Evolutionary conservation across 1,140 invertebrate species (phyloP), one percentile per base, ranked within the genome.

Genomic region (Drosophila teissieri): DNA sequence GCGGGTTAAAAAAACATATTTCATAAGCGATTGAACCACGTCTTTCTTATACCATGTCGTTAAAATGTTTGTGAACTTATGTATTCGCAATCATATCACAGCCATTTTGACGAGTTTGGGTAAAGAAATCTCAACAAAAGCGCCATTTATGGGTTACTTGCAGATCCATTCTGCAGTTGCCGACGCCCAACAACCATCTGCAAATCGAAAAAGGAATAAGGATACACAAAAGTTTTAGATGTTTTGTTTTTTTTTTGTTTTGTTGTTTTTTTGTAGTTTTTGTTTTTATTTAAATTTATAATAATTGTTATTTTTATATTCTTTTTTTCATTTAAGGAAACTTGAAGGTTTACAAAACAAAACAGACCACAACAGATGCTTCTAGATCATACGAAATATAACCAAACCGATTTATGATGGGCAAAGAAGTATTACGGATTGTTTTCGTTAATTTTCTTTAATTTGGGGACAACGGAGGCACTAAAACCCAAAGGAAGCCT

Each of bases 61-160:
- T 78, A 91, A 91, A 91, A 91, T 86, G 83, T 46, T 85, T 90
- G 90, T 91, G 90, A 80, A 78, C 73, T 85, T 91, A 89, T 90
- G 69, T 77, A 54, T 58, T 67, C 63, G 62, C 61, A 75, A 73
- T 90, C 91, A 92, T 92, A 92, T 92, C 91, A 92, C 91, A 92
- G 91, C 91, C 91, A 92, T 92, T 92, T 92, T 92, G 91, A 92
- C 91, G 91, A 92, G 91, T 92, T 92, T 92, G 90, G 88, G 86
- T 78, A 88, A 80, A 91, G 90, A 90, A 91, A 90, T 86, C 58
- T 84, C 84, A 90, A 84, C 84, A 72, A 62, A 34, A 2, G 53
- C 53, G 60, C 58, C 58, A 61, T 22, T 42, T 62, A 19, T 5
- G 11, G 19, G 39, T 27, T 37, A 31, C 14, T 22, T 51, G 10